Evolutionary conservation across 1,140 invertebrate species (phyloP), one percentile per base, ranked within the genome.

Genomic region (Drosophila carrolli): DNA sequence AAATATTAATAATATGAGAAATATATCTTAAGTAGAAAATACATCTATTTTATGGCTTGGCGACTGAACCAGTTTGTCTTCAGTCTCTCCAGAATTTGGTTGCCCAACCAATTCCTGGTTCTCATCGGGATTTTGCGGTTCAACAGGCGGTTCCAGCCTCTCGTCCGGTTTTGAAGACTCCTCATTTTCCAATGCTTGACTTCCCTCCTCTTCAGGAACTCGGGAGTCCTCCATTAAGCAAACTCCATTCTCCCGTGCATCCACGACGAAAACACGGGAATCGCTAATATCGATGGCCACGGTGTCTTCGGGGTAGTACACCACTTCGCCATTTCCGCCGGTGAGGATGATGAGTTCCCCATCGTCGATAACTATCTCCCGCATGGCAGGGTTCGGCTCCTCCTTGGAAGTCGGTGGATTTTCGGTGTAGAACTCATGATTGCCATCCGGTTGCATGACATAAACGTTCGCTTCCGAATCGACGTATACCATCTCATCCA

Each of bases 331-430:
- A 7, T 41, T n/a, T 1, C 27, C 54, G 1, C 59, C 37, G 7
- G 35, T 53, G 6, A 75, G 5, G 0, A 75, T 35, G 19, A 75
- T 19, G 1, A 65, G 53, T 0, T 48, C 47, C 0, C 73, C 71
- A 38, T 75, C 73, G 0, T 29, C 47, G 4, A 59, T 9, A 1
- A 14, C 9, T 4, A 75, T 53, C 60, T 75, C 70, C 0, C 41
- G 71, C 19, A 54, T 2, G 5, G 6, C 7, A 0, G 4, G 1
- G 0, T 6, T 1, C 1, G 35, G n/a, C 2, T 32, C 8, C 5
- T 7, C 16, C 2, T n/a, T 13, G 10, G 19, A 19, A 1, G 1
- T 1, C 16, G 6, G 4, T 2, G 35, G 0, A 1, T 53, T 2
- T 0, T 4, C 9, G 4, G 35, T 44, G 11, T 23, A 37, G 3